Base-by-base conservation (phyloP, 2,113 vertebrate species). In the Coturnix japonica region DNA sequence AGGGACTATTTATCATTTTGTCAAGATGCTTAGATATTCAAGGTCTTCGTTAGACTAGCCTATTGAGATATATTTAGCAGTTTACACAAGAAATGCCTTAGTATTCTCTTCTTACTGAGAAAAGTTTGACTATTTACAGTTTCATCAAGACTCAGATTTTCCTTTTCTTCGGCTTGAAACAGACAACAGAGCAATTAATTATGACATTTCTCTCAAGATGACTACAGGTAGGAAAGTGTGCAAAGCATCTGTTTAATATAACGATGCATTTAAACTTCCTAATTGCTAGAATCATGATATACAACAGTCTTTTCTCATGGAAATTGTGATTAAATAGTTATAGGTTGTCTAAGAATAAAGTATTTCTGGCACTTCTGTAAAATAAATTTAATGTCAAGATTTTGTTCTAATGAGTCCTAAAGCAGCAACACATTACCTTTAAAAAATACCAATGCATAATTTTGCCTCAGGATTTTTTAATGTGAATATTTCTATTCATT, bases 391-490 rank as follows among this genome's bases (percentile, higher is more conserved):
- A 91, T 80, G 81, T 86, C 53, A 95, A 74, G 72, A 59, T 92
- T 91, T 69, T 96, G 44, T 64, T 93, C 82, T 94, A 95, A 94
- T 93, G 84, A 96, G 89, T 83, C 70, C 93, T 95, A 72, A 86
- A 92, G 71, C 26, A 91, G 57, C 23, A 91, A 85, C 57, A 53
- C 25, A 64, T 65, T 91, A 88, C 78, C 74, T 39, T 91, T 96
- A 82, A 91, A 93, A 93, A 78, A 60, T 76, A 61, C 26, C 56
- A 81, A 83, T 44, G 61, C 7, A 47, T 74, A 69, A 87, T 70
- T 67, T 44, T 46, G 46, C 30, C 46, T 89, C 3, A 3, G 66
- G 22, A 64, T 69, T 77, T 81, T 78, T 90, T 84, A 63, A 49
- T 81, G 60, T 35, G 31, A 75, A 51, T 69, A 22, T 53, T 70